Conservation (phyloP, 1,140 invertebrate species). For the Heterodera carotae region DNA sequence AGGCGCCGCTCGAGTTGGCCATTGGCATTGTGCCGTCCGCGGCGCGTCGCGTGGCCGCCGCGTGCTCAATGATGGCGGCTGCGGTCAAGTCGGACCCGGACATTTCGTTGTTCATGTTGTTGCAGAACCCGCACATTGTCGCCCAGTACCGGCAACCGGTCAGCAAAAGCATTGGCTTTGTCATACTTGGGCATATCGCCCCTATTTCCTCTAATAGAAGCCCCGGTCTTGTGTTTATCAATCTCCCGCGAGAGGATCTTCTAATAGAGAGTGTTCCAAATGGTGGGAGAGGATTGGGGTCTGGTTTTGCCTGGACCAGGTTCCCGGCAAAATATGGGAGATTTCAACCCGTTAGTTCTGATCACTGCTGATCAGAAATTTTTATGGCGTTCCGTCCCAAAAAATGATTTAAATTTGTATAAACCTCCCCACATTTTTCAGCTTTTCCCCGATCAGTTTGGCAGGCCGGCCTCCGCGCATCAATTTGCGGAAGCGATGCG, state of each 20-base stretch:
- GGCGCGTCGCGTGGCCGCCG: not conserved
- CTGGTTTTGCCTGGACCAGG: too few species aligned
- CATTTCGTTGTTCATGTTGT: constrained; percentile 45
- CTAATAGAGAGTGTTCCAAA: too few species aligned
- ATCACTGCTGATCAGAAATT: too few species aligned
- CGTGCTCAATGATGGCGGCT: not conserved
- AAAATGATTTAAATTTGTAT: too few species aligned
- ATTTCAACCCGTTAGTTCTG: too few species aligned
- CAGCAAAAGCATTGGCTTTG: constrained; percentile 60
- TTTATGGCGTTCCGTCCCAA: too few species aligned
- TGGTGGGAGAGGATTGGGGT: too few species aligned
- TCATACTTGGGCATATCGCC: constrained; percentile 37
- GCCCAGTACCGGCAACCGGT: constrained; percentile 28
- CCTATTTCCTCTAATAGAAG: too few species aligned
- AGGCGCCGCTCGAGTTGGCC: constrained; percentile 16
- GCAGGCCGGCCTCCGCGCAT: constrained; percentile 38
- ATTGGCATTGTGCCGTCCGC: constrained; percentile 23
- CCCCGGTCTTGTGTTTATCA: too few species aligned
- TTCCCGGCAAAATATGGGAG: too few species aligned
- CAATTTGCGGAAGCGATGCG: constrained; percentile 56
- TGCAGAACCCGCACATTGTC: constrained; percentile 39
- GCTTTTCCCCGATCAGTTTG: constrained; percentile 8
- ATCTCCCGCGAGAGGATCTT: too few species aligned
- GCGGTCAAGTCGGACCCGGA: constrained; percentile 60
- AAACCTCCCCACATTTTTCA: too few species aligned